These are phyloP conservation scores for Rousettus madagascariensis DNA, from an alignment of 2,797 vertebrate species.

Conservation along the genomic window DNA sequence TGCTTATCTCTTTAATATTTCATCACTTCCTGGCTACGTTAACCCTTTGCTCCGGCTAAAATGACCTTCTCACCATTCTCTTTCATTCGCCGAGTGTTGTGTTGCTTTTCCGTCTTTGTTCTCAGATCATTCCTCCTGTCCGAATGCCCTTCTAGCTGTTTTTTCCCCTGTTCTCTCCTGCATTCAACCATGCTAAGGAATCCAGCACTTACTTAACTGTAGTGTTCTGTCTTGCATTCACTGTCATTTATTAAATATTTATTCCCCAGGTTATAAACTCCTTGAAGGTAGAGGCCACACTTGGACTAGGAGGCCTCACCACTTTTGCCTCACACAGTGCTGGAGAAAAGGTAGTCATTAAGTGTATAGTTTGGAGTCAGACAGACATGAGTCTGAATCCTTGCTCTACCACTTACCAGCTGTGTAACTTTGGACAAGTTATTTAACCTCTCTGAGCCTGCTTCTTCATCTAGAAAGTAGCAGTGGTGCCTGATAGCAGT, in stretches of 20 bases:
- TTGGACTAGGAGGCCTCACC: background rate
- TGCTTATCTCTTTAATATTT: background rate
- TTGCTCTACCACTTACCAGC: background rate
- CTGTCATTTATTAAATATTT: constrained; percentile 5
- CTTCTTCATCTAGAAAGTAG: constrained; percentile 15
- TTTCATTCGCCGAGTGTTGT: background rate
- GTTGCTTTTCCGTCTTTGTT: background rate
- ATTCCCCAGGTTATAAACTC: background rate
- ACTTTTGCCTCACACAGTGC: background rate
- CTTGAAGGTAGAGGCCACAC: background rate
- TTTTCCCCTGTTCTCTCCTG: background rate
- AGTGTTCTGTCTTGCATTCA: background rate
- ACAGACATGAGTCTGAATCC: background rate
- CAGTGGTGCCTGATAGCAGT: background rate
- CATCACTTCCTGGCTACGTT: background rate
- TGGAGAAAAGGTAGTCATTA: background rate
- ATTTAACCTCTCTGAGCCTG: background rate
- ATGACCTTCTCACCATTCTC: background rate
- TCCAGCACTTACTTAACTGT: background rate
- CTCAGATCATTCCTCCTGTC: background rate
- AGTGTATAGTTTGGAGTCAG: background rate
- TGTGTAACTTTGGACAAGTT: background rate
- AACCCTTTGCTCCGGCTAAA: background rate
- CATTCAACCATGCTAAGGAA: background rate
- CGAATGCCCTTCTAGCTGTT: background rate